These are phyloP conservation scores for Trichechus manatus DNA, from an alignment of 2,113 vertebrate genomes.

Conservation along the genomic window DNA sequence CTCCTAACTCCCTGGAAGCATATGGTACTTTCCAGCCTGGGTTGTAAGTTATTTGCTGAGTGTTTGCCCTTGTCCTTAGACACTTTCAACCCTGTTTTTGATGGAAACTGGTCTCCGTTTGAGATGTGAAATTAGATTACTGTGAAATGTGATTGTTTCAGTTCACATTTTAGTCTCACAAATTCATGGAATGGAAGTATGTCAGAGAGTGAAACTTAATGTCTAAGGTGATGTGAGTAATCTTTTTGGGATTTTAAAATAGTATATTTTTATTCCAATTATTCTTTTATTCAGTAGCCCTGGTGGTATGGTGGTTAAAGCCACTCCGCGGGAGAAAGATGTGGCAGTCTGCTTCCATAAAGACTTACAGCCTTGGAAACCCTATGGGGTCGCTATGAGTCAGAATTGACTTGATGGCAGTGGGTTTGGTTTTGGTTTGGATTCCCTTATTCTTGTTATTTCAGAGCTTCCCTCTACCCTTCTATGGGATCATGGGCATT, in stretches of 20 bases:
- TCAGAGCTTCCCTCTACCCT: neutral
- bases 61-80: neutral
- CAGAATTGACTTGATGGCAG: too few relatives aligned
- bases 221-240: neutral
- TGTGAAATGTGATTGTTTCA: neutral
- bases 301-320: too few relatives aligned
- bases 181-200: neutral
- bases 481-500: neutral
- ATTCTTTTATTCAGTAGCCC: too few relatives aligned
- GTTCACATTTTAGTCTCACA: neutral
- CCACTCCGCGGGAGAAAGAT: too few relatives aligned
- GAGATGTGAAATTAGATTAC: neutral
- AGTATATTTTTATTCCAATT: neutral
- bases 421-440: too few relatives aligned
- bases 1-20: neutral
- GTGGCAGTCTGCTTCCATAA: too few relatives aligned
- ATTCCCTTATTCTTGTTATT: neutral
- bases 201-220: neutral
- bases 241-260: neutral
- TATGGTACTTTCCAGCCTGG: neutral
- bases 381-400: too few relatives aligned
- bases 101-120: neutral
- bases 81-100: neutral
- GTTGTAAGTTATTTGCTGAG: neutral
- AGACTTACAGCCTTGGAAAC: too few relatives aligned